Conservation (phyloP, 2,797 vertebrate species). For the Phaenicophaeus curvirostris region DNA sequence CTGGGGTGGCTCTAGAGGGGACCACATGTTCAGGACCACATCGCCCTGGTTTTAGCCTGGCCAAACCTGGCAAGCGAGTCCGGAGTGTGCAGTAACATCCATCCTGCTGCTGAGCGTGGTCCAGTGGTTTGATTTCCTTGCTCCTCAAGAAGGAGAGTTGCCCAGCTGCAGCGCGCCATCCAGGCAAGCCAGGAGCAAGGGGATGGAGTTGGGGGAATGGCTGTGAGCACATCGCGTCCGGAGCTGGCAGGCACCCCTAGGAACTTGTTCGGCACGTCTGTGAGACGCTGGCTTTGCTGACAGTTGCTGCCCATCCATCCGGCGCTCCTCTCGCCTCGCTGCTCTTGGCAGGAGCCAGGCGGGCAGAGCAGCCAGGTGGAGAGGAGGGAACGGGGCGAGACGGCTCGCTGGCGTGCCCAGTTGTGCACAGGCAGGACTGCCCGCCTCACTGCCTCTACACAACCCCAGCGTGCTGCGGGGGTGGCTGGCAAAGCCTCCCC, state of each 20-base stretch:
- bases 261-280: not conserved
- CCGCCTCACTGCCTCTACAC: not conserved
- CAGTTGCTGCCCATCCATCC: slow-evolving; percentile 4
- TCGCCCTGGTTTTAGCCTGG: rapidly evolving
- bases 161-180: not conserved
- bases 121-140: rapidly evolving
- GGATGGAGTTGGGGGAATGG: not conserved
- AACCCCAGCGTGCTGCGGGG: not conserved
- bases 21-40: too few relatives aligned
- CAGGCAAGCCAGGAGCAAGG: rapidly evolving
- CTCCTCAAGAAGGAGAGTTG: rapidly evolving
- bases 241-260: not conserved
- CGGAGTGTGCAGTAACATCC: rapidly evolving
- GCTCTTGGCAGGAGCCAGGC: slow-evolving; percentile 17
- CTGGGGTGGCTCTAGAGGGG: too few relatives aligned
- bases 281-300: rapidly evolving
- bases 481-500: not conserved
- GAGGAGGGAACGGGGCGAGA: slow-evolving; percentile 7
- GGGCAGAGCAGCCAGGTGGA: slow-evolving; percentile 4
- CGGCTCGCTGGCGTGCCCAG: not conserved
- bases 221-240: rapidly evolving
- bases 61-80: rapidly evolving
- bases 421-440: not conserved
- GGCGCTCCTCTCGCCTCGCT: not conserved
- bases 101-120: rapidly evolving